Conservation (phyloP, 2,113 vertebrate species). For the Dasyprocta punctata region DNA sequence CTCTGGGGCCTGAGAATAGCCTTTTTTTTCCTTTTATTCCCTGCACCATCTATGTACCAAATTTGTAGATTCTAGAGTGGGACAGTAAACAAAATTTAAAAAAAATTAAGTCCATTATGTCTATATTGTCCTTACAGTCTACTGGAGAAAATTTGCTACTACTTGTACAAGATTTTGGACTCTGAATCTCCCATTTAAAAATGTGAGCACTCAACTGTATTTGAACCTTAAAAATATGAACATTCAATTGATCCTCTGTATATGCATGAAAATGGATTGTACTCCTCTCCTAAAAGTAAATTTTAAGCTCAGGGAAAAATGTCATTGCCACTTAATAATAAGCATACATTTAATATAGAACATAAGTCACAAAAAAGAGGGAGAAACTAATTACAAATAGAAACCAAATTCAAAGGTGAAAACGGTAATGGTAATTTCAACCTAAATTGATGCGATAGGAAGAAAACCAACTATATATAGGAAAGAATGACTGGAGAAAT, state of each 20-base stretch:
- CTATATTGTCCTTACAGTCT: neutral
- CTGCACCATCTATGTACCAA: neutral
- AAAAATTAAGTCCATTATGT: neutral
- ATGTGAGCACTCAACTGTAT: neutral
- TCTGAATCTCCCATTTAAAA: neutral
- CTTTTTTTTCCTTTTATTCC: fast-evolving
- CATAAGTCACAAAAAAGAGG: neutral
- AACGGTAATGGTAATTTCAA: neutral
- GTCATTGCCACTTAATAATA: neutral
- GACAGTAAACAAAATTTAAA: neutral
- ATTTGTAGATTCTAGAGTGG: fast-evolving
- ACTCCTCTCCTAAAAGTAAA: neutral
- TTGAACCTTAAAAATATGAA: neutral
- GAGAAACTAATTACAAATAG: neutral
- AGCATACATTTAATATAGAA: neutral
- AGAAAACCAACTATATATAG: neutral
- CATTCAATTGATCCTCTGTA: neutral
- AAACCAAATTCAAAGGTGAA: neutral
- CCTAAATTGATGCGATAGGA: neutral
- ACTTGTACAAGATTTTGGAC: neutral
- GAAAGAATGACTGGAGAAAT: conserved; percentile 44
- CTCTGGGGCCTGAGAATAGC: neutral
- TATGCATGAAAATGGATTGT: neutral
- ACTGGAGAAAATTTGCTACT: neutral
- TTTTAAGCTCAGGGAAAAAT: neutral